Evolutionary conservation across 2,797 vertebrate species (phyloP).

Genomic region (Coregonus suidteri): DNA sequence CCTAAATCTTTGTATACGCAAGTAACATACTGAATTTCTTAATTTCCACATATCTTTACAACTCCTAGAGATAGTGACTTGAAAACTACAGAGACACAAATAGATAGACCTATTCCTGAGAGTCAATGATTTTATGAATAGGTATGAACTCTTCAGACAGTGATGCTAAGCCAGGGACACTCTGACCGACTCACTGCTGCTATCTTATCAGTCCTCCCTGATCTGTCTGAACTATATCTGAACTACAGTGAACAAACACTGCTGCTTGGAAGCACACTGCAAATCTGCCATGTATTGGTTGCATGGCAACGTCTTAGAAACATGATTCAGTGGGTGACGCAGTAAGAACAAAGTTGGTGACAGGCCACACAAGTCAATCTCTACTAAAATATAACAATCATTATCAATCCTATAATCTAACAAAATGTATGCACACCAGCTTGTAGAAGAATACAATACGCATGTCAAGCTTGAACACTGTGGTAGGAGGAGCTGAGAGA

Average conservation of each 20-base stretch:
- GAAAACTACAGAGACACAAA: neutral
- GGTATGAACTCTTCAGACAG: too few species aligned
- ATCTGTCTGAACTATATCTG: neutral
- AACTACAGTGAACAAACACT: constrained; percentile 5
- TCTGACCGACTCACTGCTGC: neutral
- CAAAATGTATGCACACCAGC: too few species aligned
- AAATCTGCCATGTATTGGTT: constrained; percentile 2
- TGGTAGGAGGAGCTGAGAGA: too few species aligned
- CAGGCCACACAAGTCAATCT: neutral
- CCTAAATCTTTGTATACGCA: neutral
- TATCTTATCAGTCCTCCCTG: neutral
- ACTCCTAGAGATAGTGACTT: neutral
- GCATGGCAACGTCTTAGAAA: constrained; percentile 4
- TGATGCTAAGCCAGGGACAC: too few species aligned
- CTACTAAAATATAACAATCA: too few species aligned
- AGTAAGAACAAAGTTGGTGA: neutral
- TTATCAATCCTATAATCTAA: too few species aligned
- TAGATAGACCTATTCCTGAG: neutral
- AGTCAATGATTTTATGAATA: too few species aligned
- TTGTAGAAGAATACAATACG: too few species aligned
- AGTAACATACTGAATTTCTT: neutral
- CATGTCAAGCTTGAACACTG: too few species aligned
- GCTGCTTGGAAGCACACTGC: neutral
- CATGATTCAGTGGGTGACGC: neutral
- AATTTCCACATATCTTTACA: neutral